A percentile compares a stretch with the other conserved stretches of the same genome.
Conservation (phyloP, 2,113 vertebrate genomes). For the Gasterosteus nipponicus region DNA sequence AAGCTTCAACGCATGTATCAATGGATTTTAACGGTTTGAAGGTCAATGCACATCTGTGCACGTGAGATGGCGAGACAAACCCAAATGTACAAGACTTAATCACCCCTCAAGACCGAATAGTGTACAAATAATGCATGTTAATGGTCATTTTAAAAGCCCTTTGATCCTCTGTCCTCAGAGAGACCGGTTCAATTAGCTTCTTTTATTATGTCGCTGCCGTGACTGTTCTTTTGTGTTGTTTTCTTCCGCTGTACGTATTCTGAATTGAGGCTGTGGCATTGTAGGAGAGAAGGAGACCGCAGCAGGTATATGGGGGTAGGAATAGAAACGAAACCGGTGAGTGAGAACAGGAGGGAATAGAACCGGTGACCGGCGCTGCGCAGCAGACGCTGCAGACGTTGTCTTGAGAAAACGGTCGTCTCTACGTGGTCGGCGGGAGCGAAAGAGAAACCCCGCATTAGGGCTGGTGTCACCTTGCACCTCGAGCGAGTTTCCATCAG, state of each 20-base stretch:
- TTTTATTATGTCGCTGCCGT: background rate
- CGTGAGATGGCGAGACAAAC: background rate
- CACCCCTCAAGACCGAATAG: background rate
- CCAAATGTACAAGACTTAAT: too few relatives aligned
- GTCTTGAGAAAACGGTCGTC: conserved; percentile 9
- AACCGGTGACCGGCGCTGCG: background rate
- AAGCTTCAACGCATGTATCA: background rate
- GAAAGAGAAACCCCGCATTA: background rate
- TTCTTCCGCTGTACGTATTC: background rate
- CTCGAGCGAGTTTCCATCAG: background rate
- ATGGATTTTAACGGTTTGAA: background rate
- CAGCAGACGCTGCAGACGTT: background rate
- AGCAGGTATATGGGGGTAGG: conserved; percentile 1
- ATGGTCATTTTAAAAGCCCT: background rate
- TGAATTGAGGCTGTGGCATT: conserved; percentile 5
- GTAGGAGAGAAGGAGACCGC: background rate
- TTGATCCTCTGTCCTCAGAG: background rate
- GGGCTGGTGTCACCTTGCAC: conserved; percentile 23
- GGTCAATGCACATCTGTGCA: background rate
- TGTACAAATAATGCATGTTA: background rate
- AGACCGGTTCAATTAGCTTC: conserved; percentile 8
- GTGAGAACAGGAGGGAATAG: background rate
- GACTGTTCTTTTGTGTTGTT: background rate
- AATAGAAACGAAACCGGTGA: conserved; percentile 1
- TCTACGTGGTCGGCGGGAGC: background rate